These are phyloP conservation scores for Ecliptopera silaceata DNA, from an alignment of 2,888 invertebrate genomes.

Conservation along the genomic window DNA sequence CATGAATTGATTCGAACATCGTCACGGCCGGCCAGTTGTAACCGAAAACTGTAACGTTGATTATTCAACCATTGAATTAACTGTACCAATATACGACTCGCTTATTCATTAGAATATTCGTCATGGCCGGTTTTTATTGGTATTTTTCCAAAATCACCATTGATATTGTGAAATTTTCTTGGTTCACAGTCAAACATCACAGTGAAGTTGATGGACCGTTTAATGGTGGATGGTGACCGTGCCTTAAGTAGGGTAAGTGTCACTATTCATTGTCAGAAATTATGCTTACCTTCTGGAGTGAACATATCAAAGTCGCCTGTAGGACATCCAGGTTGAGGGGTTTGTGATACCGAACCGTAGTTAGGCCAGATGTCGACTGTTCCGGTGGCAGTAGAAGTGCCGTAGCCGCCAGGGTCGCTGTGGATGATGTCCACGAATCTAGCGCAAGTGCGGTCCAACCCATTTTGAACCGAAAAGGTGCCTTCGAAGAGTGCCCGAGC, in stretches of 20 bases:
- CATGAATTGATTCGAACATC: slow-evolving; percentile 22
- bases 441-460: slow-evolving; percentile 77
- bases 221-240: no score
- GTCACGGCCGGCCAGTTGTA: slow-evolving; percentile 21
- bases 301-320: slow-evolving; percentile 59
- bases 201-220: no score
- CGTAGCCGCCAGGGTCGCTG: slow-evolving; percentile 84
- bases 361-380: slow-evolving; percentile 85
- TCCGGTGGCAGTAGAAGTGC: slow-evolving; percentile 73
- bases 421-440: slow-evolving; percentile 86
- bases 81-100: neutral
- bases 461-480: slow-evolving; percentile 49
- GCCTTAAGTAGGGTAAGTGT: no score
- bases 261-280: neutral
- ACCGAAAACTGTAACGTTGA: slow-evolving; percentile 12
- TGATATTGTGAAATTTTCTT: no score
- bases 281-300: slow-evolving; percentile 55
- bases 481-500: slow-evolving; percentile 83
- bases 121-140: no score
- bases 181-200: no score
- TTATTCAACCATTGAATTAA: neutral
- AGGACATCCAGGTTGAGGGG: slow-evolving; percentile 75
- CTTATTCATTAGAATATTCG: neutral
- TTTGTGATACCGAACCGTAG: slow-evolving; percentile 66
- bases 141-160: no score